Evolutionary conservation across 2,113 vertebrate species (phyloP).

Genomic region (Rhynchomys soricoides): DNA sequence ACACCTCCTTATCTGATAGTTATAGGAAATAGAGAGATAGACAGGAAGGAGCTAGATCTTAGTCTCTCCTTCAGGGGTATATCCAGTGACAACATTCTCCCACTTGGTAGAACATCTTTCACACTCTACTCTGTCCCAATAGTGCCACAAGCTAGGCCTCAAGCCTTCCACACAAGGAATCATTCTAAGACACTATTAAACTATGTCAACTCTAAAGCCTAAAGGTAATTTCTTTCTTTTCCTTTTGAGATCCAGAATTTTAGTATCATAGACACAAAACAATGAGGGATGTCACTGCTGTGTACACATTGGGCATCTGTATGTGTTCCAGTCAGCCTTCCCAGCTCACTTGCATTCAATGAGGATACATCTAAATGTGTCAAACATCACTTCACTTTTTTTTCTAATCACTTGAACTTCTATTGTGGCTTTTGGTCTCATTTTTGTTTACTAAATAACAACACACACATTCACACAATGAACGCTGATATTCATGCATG

Average conservation of each 20-base stretch:
- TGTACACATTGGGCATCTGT: accelerated
- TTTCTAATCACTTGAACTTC: constrained; percentile 45
- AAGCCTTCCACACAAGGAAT: neutral
- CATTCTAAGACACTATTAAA: neutral
- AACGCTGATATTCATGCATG: neutral
- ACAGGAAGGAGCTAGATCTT: neutral
- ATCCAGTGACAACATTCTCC: neutral
- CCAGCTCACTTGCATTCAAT: neutral
- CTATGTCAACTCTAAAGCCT: neutral
- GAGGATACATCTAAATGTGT: neutral
- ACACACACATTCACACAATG: neutral
- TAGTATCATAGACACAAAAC: neutral
- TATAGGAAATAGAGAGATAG: neutral
- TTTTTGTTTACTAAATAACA: constrained; percentile 14
- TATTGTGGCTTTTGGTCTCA: neutral
- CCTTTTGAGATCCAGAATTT: neutral
- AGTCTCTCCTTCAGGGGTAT: neutral
- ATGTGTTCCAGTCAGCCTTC: neutral
- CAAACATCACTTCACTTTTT: neutral
- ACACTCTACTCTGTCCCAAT: neutral
- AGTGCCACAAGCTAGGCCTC: neutral
- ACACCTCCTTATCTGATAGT: neutral
- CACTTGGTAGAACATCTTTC: neutral
- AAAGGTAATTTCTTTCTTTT: neutral
- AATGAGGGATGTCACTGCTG: neutral